Evolutionary conservation across 2,797 vertebrate genomes (phyloP).

Genomic region (Takifugu rubripes): DNA sequence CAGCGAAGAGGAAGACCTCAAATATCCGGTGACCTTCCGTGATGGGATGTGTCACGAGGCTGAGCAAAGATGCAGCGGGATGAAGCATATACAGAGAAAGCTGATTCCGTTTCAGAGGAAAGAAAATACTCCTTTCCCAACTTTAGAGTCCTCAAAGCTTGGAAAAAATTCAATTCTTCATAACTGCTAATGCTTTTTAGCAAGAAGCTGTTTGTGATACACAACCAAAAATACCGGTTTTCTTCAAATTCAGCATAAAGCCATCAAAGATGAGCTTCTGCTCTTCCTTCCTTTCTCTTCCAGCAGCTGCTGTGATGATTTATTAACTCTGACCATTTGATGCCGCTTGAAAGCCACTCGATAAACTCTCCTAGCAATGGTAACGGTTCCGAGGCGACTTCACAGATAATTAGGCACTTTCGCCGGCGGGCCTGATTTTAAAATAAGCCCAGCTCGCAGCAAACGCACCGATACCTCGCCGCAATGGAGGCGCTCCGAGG

Average conservation of each 20-base stretch:
- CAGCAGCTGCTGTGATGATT: slow-evolving; percentile 60
- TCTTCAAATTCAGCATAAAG: slow-evolving; percentile 9
- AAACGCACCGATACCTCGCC: slow-evolving; percentile 29
- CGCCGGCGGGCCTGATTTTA: slow-evolving; percentile 62
- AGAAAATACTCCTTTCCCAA: slow-evolving; percentile 34
- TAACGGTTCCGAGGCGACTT: slow-evolving; percentile 73
- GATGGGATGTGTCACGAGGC: slow-evolving; percentile 61
- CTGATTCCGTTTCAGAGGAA: slow-evolving; percentile 57
- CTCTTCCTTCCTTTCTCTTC: slow-evolving; percentile 23
- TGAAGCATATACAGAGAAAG: slow-evolving; percentile 46
- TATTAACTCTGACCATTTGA: slow-evolving; percentile 69
- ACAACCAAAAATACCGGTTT: slow-evolving; percentile 6
- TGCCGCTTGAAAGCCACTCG: slow-evolving; percentile 62
- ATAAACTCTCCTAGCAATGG: slow-evolving; percentile 62
- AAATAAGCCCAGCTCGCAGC: slow-evolving; percentile 51
- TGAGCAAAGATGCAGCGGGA: slow-evolving; percentile 38
- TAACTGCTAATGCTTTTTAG: no score
- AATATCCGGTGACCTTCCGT: slow-evolving; percentile 71
- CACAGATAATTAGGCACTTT: slow-evolving; percentile 75
- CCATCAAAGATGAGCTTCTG: slow-evolving; percentile 7
- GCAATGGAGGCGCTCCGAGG: slow-evolving; percentile 22
- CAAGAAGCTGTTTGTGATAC: background rate
- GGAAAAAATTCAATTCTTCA: no score
- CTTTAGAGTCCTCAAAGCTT: no score
- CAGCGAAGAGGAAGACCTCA: slow-evolving; percentile 59